Percentiles rank a stretch among this genome's conserved stretches.
These are phyloP conservation scores for Dryobotodes eremita DNA, from an alignment of 2,888 invertebrate genomes.

Conservation along the genomic window DNA sequence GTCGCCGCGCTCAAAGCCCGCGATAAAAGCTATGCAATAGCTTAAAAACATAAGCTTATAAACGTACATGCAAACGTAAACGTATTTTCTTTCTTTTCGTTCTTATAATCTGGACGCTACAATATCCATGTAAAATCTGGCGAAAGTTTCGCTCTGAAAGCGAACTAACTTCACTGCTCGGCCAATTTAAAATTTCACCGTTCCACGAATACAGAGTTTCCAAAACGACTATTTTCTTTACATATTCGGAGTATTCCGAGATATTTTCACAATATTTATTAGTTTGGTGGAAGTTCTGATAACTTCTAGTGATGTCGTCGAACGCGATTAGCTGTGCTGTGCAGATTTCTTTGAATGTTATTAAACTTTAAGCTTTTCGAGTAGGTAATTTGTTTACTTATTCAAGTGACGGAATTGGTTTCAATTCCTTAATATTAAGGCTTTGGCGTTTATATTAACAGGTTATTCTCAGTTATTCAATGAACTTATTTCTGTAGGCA, in stretches of 20 bases:
- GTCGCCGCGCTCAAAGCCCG: too few species aligned
- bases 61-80: too few species aligned
- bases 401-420: neutral
- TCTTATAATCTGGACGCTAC: constrained; percentile 7
- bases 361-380: constrained; percentile 1
- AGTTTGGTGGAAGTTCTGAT: constrained; percentile 38
- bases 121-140: constrained; percentile 38
- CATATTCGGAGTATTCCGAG: constrained; percentile 24
- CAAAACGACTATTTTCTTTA: constrained; percentile 47
- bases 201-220: constrained; percentile 38
- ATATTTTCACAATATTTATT: constrained; percentile 54
- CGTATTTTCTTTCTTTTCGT: too few species aligned
- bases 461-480: neutral
- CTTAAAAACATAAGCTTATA: neutral
- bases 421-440: neutral
- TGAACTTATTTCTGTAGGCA: neutral
- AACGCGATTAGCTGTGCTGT: constrained; percentile 19
- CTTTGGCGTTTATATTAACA: neutral
- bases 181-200: constrained; percentile 60
- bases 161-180: constrained; percentile 28
- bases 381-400: neutral
- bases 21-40: too few species aligned
- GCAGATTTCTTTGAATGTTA: constrained; percentile 21
- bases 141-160: constrained; percentile 36
- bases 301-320: constrained; percentile 22